Evolutionary conservation across 2,113 vertebrate genomes (phyloP).

Genomic region (Sprattus sprattus): DNA sequence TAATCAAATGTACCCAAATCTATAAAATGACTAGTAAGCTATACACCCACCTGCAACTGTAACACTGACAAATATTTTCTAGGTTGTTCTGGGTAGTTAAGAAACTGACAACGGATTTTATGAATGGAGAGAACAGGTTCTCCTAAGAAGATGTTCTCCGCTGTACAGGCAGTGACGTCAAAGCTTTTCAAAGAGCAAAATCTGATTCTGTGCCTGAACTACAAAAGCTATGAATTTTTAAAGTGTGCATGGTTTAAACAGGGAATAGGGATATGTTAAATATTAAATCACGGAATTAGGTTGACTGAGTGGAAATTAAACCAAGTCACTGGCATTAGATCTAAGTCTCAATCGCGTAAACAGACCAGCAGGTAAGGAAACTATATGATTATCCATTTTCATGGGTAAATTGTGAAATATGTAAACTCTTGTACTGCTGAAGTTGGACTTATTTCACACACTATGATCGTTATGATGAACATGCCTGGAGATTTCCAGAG

Average conservation of each 20-base stretch:
- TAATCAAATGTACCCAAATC: not conserved
- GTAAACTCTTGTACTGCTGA: not conserved
- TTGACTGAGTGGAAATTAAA: slow-evolving; percentile 27
- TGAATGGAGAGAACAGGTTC: not conserved
- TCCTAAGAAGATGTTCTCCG: not conserved
- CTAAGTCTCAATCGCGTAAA: not conserved
- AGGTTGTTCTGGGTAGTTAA: not conserved
- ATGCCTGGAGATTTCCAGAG: not conserved
- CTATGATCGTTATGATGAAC: not conserved
- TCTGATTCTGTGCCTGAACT: slow-evolving; percentile 47
- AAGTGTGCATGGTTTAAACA: slow-evolving; percentile 38
- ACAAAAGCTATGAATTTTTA: slow-evolving; percentile 62
- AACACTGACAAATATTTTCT: not conserved
- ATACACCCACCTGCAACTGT: not conserved
- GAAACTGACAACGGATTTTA: not conserved
- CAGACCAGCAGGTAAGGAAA: not conserved
- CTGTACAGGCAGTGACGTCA: slow-evolving; percentile 23
- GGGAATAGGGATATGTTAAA: slow-evolving; percentile 58
- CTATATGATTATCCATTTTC: too few relatives aligned
- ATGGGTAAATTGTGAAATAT: not conserved
- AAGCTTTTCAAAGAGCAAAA: slow-evolving; percentile 33
- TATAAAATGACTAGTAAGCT: not conserved
- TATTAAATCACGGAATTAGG: slow-evolving; percentile 53
- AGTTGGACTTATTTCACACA: not conserved
- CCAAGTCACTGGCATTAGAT: not conserved